Percentiles rank a stretch among this genome's conserved stretches.
These are phyloP conservation scores for Hemiscyllium ocellatum DNA, from an alignment of 2,113 vertebrate genomes.

Conservation along the genomic window DNA sequence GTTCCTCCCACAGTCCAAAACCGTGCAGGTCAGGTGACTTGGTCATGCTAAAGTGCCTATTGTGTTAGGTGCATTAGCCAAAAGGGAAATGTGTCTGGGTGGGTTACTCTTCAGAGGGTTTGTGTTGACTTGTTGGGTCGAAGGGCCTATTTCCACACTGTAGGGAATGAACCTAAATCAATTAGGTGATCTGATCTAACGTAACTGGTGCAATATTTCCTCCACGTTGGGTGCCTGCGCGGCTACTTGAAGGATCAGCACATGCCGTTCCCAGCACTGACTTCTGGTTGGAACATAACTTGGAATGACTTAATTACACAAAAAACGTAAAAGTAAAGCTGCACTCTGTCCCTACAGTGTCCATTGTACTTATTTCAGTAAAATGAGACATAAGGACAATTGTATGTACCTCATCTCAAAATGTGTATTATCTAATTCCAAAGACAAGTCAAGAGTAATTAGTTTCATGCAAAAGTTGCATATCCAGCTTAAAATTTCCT, in stretches of 20 bases:
- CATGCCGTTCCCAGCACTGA: too few species aligned
- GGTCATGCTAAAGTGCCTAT: too few species aligned
- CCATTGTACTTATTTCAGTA: not conserved
- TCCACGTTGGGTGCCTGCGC: too few species aligned
- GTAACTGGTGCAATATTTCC: not conserved
- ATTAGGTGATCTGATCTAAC: not conserved
- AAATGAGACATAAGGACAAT: not conserved
- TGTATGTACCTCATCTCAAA: not conserved
- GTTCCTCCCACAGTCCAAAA: too few species aligned
- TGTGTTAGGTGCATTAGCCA: too few species aligned
- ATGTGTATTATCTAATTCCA: not conserved
- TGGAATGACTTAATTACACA: not conserved
- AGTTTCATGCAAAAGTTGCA: not conserved
- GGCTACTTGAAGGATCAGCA: too few species aligned
- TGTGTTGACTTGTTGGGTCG: too few species aligned
- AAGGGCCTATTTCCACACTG: too few species aligned
- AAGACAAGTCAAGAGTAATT: not conserved
- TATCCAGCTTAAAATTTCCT: not conserved
- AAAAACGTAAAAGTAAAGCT: not conserved
- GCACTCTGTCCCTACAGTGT: not conserved
- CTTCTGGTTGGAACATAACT: not conserved
- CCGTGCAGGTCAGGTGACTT: too few species aligned
- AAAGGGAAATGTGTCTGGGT: too few species aligned
- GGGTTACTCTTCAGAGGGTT: too few species aligned
- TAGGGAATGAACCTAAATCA: too few species aligned